phyloP scores from a whole-genome alignment of 2,888 invertebrate genomes.

The Agrochola circellaris region DNA sequence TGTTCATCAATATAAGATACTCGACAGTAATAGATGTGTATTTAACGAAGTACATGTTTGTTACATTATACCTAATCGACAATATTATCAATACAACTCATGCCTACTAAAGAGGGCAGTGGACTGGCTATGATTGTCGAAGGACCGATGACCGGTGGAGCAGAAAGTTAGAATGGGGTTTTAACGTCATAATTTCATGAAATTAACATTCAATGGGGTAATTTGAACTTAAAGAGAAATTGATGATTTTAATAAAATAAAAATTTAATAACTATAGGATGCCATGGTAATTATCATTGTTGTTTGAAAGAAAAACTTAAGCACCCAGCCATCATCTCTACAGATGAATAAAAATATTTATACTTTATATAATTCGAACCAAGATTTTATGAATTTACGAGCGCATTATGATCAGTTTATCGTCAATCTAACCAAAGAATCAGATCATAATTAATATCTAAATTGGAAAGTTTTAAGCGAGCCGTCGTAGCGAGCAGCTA shows the following conservation, averaged over 20 bases:
- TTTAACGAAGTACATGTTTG: not conserved
- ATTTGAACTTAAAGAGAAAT: not conserved
- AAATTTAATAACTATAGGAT: not conserved
- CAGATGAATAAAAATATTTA: not conserved
- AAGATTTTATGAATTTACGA: not conserved
- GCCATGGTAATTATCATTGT: not conserved
- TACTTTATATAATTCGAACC: not conserved
- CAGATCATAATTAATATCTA: too few species aligned
- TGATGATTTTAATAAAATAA: too few species aligned
- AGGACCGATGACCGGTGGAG: too few species aligned
- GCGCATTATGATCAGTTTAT: not conserved
- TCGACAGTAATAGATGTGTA: not conserved
- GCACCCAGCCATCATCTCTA: not conserved
- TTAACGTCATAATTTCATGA: not conserved
- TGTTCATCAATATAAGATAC: not conserved
- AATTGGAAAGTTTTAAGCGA: not conserved
- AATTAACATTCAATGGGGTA: not conserved
- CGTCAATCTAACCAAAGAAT: too few species aligned
- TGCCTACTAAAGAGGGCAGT: too few species aligned
- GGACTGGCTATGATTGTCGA: too few species aligned
- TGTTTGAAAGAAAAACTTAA: not conserved
- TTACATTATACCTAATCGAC: too few species aligned
- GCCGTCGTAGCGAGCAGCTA: too few species aligned
- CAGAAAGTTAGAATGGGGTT: not conserved
- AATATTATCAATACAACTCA: not conserved